phyloP scores from a whole-genome alignment of 2,113 vertebrate genomes.

The Amphiprion ocellaris region DNA sequence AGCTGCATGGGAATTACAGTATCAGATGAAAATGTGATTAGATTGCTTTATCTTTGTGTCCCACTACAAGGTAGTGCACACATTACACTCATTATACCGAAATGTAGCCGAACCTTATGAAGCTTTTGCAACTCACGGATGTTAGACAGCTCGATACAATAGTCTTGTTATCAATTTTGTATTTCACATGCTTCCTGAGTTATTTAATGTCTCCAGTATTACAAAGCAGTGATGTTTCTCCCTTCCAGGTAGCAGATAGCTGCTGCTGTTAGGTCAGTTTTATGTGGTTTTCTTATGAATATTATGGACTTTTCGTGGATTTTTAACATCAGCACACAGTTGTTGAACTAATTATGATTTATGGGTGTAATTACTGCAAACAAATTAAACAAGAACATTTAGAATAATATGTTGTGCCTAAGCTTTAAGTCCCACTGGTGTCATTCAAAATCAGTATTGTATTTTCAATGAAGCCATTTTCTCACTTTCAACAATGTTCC shows the following conservation, averaged over 20 bases:
- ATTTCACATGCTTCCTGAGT: background rate
- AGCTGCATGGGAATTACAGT: conserved; percentile 37
- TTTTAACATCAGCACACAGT: too few relatives aligned
- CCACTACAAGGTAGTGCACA: background rate
- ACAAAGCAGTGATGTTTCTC: background rate
- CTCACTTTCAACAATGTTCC: background rate
- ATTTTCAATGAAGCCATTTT: background rate
- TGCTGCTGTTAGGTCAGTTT: background rate
- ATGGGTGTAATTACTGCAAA: too few relatives aligned
- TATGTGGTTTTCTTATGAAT: too few relatives aligned
- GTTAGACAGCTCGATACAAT: background rate
- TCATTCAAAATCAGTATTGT: background rate
- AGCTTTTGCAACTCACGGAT: background rate
- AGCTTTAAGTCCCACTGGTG: too few relatives aligned
- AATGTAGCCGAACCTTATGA: conserved; percentile 7
- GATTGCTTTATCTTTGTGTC: conserved; percentile 43
- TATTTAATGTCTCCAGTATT: background rate
- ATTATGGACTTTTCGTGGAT: too few relatives aligned
- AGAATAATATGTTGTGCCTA: background rate
- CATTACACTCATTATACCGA: background rate
- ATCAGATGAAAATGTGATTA: conserved; percentile 67
- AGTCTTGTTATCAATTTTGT: background rate
- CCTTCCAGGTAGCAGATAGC: background rate
- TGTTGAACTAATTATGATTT: too few relatives aligned
- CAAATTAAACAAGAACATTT: background rate